phyloP scores from a whole-genome alignment of 2,888 invertebrate species.

The Clistopyga incitator region DNA sequence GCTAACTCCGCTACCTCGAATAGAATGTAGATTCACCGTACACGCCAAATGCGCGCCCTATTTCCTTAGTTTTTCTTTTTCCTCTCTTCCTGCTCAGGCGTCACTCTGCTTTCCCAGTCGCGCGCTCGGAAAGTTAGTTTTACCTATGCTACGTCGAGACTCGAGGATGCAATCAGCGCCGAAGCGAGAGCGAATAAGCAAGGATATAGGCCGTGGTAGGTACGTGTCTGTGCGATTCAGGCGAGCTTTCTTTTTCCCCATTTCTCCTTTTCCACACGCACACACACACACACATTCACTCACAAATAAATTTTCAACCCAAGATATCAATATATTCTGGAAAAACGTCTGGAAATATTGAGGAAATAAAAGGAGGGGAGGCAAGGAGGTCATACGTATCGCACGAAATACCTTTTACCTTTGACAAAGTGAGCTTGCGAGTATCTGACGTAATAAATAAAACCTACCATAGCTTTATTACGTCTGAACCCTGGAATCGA shows the following conservation, averaged over 20 bases:
- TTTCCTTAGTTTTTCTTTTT: constrained; percentile 47
- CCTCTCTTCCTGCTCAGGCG: constrained; percentile 28
- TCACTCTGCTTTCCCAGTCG: constrained; percentile 48
- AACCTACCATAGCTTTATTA: constrained; percentile 14
- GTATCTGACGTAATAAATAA: constrained; percentile 25
- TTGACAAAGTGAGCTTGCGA: constrained; percentile 26
- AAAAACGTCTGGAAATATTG: constrained; percentile 32
- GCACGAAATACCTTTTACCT: not conserved
- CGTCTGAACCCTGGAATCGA: no score
- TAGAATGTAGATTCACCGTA: constrained; percentile 67
- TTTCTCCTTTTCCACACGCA: constrained; percentile 49
- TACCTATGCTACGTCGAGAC: constrained; percentile 64
- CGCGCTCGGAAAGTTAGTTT: constrained; percentile 76
- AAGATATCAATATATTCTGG: constrained; percentile 42
- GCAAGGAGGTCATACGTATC: constrained; percentile 8
- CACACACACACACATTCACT: not conserved
- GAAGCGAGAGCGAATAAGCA: constrained; percentile 65
- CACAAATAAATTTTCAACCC: not conserved
- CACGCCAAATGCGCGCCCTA: constrained; percentile 41
- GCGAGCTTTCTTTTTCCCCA: constrained; percentile 63
- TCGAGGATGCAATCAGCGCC: constrained; percentile 74
- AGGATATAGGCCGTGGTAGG: constrained; percentile 60
- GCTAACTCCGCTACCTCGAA: constrained; percentile 51
- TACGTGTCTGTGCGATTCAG: constrained; percentile 60
- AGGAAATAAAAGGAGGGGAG: constrained; percentile 8